Conservation (phyloP, 2,113 vertebrate species). For the Amblyornis subalaris region DNA sequence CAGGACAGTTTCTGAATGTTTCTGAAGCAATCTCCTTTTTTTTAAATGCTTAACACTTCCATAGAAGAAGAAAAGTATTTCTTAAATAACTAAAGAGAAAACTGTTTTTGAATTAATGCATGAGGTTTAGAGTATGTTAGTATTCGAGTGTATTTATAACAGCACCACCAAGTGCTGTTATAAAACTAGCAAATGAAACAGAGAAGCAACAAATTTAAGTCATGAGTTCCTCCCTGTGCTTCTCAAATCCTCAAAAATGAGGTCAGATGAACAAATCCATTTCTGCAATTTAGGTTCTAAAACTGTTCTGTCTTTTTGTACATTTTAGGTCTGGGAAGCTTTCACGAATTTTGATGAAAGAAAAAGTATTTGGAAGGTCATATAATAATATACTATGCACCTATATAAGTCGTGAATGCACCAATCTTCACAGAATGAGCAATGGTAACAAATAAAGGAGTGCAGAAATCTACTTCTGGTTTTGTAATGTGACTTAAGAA, state of each 20-base stretch:
- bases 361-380: not conserved
- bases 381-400: no score
- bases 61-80: not conserved
- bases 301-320: not conserved
- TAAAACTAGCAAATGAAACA: not conserved
- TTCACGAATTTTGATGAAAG: not conserved
- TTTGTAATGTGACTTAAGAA: not conserved
- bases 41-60: not conserved
- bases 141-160: not conserved
- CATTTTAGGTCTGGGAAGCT: not conserved
- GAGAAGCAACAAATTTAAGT: not conserved
- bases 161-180: not conserved
- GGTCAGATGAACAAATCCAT: not conserved
- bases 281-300: not conserved
- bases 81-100: not conserved
- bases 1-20: not conserved
- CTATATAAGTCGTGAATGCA: not conserved
- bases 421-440: not conserved
- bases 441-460: not conserved
- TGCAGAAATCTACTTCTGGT: not conserved
- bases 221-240: not conserved
- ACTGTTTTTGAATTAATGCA: not conserved
- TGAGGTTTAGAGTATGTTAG: not conserved
- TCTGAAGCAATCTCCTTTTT: not conserved
- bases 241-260: not conserved